These are phyloP conservation scores for Cassiopea xamachana DNA, from an alignment of 30 jellyfish, hydroid and myxozoan genomes.

Conservation along the genomic window DNA sequence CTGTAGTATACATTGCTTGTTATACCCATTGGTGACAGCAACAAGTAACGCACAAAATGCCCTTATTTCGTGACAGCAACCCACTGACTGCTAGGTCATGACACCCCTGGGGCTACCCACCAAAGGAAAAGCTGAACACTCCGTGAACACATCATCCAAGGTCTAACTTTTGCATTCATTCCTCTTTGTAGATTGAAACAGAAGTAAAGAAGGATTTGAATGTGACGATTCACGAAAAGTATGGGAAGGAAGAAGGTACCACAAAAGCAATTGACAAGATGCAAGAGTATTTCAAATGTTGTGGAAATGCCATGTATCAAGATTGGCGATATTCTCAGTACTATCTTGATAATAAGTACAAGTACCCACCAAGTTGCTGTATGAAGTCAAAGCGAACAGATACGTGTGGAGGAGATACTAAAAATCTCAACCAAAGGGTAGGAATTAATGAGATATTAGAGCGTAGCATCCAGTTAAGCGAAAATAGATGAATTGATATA, in stretches of 20 bases:
- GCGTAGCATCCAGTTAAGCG: too few species aligned
- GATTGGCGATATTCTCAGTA: conserved; percentile 76
- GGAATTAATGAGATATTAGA: too few species aligned
- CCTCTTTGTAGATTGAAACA: conserved; percentile 45
- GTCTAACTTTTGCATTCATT: background rate
- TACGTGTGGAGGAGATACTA: conserved; percentile 3
- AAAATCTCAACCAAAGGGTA: conserved; percentile 10
- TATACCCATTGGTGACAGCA: too few species aligned
- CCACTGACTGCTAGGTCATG: too few species aligned
- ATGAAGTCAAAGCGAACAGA: conserved; percentile 28
- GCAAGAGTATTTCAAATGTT: conserved; percentile 81
- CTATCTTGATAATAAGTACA: background rate
- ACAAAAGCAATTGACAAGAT: conserved; percentile 81
- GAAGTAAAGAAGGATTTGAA: conserved; percentile 60
- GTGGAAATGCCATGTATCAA: conserved; percentile 56
- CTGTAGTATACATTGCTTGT: too few species aligned
- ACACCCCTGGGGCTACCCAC: too few species aligned
- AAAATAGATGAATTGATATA: too few species aligned
- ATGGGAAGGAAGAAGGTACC: conserved; percentile 66
- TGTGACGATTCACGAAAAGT: conserved; percentile 64
- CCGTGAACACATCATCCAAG: background rate
- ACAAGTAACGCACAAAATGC: too few species aligned
- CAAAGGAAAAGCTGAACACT: background rate
- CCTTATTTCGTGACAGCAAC: too few species aligned
- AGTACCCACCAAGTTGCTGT: conserved; percentile 69